Evolutionary conservation across 2,113 vertebrate genomes (phyloP), one percentile per base, ranked within the genome.

Genomic region (Aleadryas rufinucha): DNA sequence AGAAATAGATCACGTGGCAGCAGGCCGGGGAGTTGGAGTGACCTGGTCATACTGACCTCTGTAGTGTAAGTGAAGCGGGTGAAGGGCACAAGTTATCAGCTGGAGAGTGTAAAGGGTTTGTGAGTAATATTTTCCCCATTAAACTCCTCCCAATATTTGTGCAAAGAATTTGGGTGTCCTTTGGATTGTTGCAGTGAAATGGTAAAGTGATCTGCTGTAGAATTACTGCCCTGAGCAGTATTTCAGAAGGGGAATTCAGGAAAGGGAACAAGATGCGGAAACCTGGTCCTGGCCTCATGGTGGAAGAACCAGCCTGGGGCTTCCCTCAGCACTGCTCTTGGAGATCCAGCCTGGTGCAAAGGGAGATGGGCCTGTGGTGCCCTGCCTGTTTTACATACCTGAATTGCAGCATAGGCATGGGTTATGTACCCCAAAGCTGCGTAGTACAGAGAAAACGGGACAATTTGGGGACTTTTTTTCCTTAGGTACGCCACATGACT

Each of bases 271-370:
- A 56, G 41, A n/a, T 0, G 0, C 18, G 11, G 26, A 12, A 89
- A 45, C 0, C 3, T 66, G 22, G 28, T 64, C 11, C 65, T 89
- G 49, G 28, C 7, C 31, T 60, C 0, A 0, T 44, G n/a, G 16
- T 54, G 30, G 70, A 49, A 82, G 28, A 0, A 1, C 33, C 69
- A 53, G 39, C 8, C 21, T 39, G 22, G 30, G 16, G 3, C 23
- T 49, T 47, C 39, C 37, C 47, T 84, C 30, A 66, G 47, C 37
- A 21, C 24, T 50, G 39, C 50, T 54, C 41, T 50, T 50, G 54
- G 50, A 70, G 6, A 78, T 57, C 18, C 49, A 88, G 31, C 11
- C 33, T 56, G 47, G 16, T 33, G 35, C 39, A 52, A 87, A 60
- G n/a, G 14, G 16, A 89, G 74, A 31, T n/a, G 8, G 26, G 31